Evolutionary conservation across 35 echinoderm and acorn worm genomes (phyloP), one percentile per base, ranked within the genome.

Genomic region (Strongylocentrotus purpuratus): DNA sequence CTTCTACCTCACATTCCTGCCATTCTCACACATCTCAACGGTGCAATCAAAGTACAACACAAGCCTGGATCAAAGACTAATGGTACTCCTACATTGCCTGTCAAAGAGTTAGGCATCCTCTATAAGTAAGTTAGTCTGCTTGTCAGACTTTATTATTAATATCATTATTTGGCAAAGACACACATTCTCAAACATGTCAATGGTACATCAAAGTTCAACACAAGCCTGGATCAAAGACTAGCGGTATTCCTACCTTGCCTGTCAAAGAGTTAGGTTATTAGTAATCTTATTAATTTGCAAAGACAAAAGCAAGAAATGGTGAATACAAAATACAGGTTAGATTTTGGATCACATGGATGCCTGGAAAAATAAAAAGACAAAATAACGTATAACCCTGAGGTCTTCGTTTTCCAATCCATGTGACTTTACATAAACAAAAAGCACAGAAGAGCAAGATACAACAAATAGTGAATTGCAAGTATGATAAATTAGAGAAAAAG

Each of bases 61-160:
- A 87, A 48, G 31, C 91, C 91, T 47, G 45, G 33, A 58, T 47
- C 48, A 31, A 93, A 93, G 48, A 32, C 91, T 93, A 41, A 3
- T 41, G 35, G 35, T 41, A 46, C 91, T 1, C 91, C 91, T 9
- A 28, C 46, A 7, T 85, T 99, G 31, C 98, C 97, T n/a, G 92
- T 99, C 88, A 98, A 97, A 92, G 98, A 99, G 61, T 94, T 99
- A 7, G 96, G 95, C 86, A 96, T 99, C 46, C 71, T 99, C 0
- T 99, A 97, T 14, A 98, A 97, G 98, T 99, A 95, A 96, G 96
- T 95, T 48, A 55, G 91, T 48, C 20, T 65, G 94, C 89, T 15
- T 78, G 20, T 18, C 4, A 78, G 4, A 78, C 22, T 78, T 9
- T 78, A 8, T n/a, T n/a, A 95, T 99, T 5, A 92, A 92, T 35